Percentiles rank a stretch among this genome's conserved stretches.
Conservation (phyloP, 2,888 invertebrate genomes). For the Tenthredo amoena region DNA sequence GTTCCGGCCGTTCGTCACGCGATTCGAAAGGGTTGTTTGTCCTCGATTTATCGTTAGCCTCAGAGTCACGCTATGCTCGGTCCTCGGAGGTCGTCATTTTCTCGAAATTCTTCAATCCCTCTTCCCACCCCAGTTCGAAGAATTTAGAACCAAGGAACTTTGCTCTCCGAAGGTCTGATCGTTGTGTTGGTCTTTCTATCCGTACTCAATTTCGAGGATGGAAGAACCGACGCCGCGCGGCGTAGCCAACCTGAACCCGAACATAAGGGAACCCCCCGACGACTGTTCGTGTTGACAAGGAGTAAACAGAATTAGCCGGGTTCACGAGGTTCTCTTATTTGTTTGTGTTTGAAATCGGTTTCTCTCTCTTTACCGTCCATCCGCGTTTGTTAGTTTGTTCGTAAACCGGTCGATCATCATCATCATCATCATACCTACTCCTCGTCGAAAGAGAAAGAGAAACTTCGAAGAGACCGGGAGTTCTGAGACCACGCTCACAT, state of each 20-base stretch:
- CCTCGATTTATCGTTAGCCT: constrained; percentile 12
- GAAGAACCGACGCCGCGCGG: background rate
- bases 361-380: background rate
- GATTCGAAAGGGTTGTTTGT: constrained; percentile 26
- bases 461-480: background rate
- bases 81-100: background rate
- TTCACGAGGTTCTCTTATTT: constrained; percentile 43
- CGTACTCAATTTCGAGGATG: constrained; percentile 40
- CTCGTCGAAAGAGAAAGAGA: background rate
- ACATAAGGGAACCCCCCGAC: background rate
- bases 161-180: background rate
- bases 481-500: background rate
- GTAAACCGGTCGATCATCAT: background rate
- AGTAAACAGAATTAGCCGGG: constrained; percentile 49
- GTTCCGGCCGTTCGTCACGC: constrained; percentile 7
- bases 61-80: constrained; percentile 10
- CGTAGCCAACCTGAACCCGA: constrained; percentile 3
- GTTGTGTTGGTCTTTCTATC: constrained; percentile 29
- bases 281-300: constrained; percentile 33
- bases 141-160: background rate
- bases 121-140: background rate
- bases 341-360: constrained; percentile 45
- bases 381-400: constrained; percentile 13
- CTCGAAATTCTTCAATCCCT: background rate
- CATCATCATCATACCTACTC: background rate